A percentile compares a stretch with the other conserved stretches of the same genome.
These are phyloP conservation scores for Zelleria hepariella DNA, from an alignment of 2,888 invertebrate genomes.

Conservation along the genomic window DNA sequence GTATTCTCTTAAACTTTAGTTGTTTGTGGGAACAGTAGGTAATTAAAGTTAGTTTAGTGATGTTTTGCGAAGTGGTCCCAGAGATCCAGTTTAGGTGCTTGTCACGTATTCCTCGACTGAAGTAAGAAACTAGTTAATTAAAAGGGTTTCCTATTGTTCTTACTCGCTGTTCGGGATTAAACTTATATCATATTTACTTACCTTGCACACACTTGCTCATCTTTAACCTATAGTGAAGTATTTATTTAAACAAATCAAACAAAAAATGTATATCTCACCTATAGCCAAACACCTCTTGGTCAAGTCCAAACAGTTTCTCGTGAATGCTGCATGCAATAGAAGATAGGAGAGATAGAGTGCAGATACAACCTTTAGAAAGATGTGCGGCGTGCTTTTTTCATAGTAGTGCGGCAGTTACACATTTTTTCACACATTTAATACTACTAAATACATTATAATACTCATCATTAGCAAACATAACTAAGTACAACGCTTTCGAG, in stretches of 20 bases:
- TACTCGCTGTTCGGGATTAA: neutral
- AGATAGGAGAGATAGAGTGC: conserved; percentile 66
- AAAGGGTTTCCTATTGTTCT: neutral
- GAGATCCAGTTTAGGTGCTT: neutral
- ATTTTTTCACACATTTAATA: neutral
- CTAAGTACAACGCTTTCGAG: neutral
- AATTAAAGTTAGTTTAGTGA: neutral
- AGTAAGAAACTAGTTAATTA: neutral
- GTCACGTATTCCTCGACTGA: neutral
- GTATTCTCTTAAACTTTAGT: neutral
- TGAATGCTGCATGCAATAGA: conserved; percentile 84
- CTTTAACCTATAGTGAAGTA: neutral
- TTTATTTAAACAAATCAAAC: neutral
- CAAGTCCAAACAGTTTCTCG: conserved; percentile 85
- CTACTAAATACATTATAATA: neutral
- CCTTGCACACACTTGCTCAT: too few species aligned
- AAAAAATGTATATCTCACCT: conserved; percentile 60
- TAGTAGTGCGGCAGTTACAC: neutral
- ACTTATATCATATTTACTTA: too few species aligned
- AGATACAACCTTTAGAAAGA: conserved; percentile 30
- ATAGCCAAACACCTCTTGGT: conserved; percentile 82
- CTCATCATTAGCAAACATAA: neutral
- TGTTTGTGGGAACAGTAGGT: neutral
- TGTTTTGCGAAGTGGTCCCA: neutral
- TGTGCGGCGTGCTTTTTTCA: conserved; percentile 29